A percentile compares a stretch with the other conserved stretches of the same genome.
Evolutionary conservation across 2,888 invertebrate species (phyloP).

Genomic region (Iselma pallidipennis): DNA sequence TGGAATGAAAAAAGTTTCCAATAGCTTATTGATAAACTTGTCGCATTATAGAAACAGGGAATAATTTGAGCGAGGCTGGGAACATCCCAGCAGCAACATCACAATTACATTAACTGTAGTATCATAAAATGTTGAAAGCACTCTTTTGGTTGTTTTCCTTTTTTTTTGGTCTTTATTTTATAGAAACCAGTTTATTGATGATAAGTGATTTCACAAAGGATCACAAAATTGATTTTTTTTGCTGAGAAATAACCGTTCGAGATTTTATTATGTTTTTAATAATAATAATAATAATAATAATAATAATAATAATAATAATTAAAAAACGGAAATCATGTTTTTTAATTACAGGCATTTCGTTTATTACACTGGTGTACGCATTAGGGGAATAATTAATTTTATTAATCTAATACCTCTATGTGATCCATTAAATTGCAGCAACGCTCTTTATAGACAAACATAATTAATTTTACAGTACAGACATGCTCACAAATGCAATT

Average conservation of each 20-base stretch:
- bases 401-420: not conserved
- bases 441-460: not conserved
- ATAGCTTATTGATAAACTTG: constrained; percentile 25
- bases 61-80: constrained; percentile 5
- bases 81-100: not conserved
- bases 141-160: no score
- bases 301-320: no score
- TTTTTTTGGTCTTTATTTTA: no score
- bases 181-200: no score
- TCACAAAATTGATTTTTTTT: no score
- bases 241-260: no score
- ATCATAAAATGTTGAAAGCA: not conserved
- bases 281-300: no score
- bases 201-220: not conserved
- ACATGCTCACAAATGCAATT: not conserved
- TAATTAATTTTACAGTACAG: not conserved
- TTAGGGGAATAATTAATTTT: not conserved
- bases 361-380: not conserved
- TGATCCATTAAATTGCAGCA: not conserved
- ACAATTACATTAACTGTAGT: not conserved
- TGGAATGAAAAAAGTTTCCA: constrained; percentile 20
- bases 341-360: not conserved
- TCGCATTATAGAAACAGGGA: not conserved
- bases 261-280: no score
- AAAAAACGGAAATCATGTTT: no score